phyloP scores from a whole-genome alignment of 2,113 vertebrate species.

The Galbula dea region DNA sequence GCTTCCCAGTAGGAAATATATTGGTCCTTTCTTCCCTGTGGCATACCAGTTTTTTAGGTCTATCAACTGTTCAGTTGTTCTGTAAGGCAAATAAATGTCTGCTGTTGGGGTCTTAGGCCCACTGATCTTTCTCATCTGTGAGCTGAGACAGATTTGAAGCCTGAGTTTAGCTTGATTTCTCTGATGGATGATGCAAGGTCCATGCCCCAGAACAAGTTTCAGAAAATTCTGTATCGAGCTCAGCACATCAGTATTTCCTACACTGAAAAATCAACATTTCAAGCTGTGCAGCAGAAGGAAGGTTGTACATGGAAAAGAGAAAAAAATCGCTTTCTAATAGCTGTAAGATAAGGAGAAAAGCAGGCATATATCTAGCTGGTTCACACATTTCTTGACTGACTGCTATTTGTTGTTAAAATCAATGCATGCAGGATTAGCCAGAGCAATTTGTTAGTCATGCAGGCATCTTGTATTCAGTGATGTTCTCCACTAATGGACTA shows the following conservation, averaged over 20 bases:
- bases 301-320: neutral
- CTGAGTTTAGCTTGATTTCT: slow-evolving; percentile 24
- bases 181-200: neutral
- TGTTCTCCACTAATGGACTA: neutral
- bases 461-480: neutral
- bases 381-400: neutral
- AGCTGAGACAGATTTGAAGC: neutral
- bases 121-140: slow-evolving; percentile 3
- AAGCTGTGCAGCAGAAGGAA: slow-evolving; percentile 1
- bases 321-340: neutral
- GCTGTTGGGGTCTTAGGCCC: neutral
- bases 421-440: neutral
- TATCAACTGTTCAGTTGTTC: neutral
- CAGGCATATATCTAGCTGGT: neutral
- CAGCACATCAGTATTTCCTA: neutral
- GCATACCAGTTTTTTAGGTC: slow-evolving; percentile 23
- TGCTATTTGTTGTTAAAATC: neutral
- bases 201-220: neutral
- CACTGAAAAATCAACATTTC: neutral
- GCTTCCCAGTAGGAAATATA: neutral
- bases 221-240: neutral
- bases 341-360: neutral
- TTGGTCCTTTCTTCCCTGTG: neutral
- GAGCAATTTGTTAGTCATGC: neutral
- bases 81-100: slow-evolving; percentile 13